Evolutionary conservation across 1,140 invertebrate species (phyloP).

Genomic region (Potamilus streckersoni): DNA sequence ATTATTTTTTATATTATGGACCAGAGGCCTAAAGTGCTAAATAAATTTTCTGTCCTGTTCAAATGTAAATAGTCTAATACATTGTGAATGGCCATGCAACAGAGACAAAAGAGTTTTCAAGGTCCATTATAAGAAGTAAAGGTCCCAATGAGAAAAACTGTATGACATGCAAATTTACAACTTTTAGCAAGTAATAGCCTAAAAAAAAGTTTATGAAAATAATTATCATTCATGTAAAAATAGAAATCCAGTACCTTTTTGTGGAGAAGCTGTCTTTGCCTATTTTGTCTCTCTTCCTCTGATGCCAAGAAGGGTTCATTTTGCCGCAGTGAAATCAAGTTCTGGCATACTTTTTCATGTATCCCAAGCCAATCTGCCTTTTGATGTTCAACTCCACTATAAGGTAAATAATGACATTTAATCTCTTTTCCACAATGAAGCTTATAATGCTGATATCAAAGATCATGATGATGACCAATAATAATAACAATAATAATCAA

Average conservation of each 20-base stretch:
- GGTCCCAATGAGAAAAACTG: background rate
- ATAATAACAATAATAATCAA: too few species aligned
- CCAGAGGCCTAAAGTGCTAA: too few species aligned
- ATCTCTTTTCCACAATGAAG: too few species aligned
- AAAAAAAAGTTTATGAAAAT: background rate
- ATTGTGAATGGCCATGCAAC: too few species aligned
- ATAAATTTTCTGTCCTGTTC: too few species aligned
- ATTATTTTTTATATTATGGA: too few species aligned
- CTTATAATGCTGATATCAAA: too few species aligned
- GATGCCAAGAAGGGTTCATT: slow-evolving; percentile 65
- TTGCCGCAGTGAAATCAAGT: slow-evolving; percentile 58
- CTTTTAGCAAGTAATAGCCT: background rate
- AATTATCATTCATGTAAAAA: background rate
- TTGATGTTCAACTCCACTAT: slow-evolving; percentile 67
- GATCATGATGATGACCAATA: too few species aligned
- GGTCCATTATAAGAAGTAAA: too few species aligned
- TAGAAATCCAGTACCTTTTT: slow-evolving; percentile 44
- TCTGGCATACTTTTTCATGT: slow-evolving; percentile 68
- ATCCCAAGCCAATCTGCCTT: slow-evolving; percentile 67
- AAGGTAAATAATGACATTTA: slow-evolving; percentile 8
- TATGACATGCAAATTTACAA: background rate
- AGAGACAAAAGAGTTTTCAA: too few species aligned
- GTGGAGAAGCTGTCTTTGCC: slow-evolving; percentile 45
- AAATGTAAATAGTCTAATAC: too few species aligned
- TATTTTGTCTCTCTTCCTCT: slow-evolving; percentile 64